A percentile compares a stretch with the other conserved stretches of the same genome.
Conservation (phyloP, 2,113 vertebrate species). For the Leptobrachium ailaonicum region DNA sequence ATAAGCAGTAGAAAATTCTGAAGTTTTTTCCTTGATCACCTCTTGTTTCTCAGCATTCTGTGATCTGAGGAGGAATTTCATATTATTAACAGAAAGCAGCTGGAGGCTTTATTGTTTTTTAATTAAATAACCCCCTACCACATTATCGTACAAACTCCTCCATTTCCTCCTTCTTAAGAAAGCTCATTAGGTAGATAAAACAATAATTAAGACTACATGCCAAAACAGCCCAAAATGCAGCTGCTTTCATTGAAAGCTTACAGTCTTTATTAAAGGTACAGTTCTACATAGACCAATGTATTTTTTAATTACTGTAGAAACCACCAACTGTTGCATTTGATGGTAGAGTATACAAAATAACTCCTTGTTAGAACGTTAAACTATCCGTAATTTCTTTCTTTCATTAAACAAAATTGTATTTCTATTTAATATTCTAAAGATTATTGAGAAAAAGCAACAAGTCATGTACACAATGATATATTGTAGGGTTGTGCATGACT, state of each 20-base stretch:
- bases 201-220: constrained; percentile 66
- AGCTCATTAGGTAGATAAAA: constrained; percentile 67
- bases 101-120: constrained; percentile 73
- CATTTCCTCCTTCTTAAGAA: constrained; percentile 56
- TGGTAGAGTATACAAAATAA: not conserved
- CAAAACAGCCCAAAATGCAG: constrained; percentile 50
- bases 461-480: too few relatives aligned
- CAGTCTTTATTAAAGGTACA: constrained; percentile 35
- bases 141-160: constrained; percentile 56
- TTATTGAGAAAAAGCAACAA: too few relatives aligned
- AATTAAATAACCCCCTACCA: constrained; percentile 71
- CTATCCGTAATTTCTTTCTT: too few relatives aligned
- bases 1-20: not conserved
- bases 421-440: too few relatives aligned
- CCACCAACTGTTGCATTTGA: not conserved
- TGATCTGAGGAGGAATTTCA: constrained; percentile 51
- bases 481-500: too few relatives aligned
- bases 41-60: constrained; percentile 11
- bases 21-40: constrained; percentile 1
- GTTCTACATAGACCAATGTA: not conserved
- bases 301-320: not conserved
- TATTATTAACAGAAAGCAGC: constrained; percentile 65
- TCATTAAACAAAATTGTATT: too few relatives aligned
- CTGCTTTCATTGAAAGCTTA: constrained; percentile 29
- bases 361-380: not conserved